Percentiles rank a stretch among this genome's conserved stretches.
These are phyloP conservation scores for Mactromeris polynyma DNA, from an alignment of 2,888 invertebrate species.

Conservation along the genomic window DNA sequence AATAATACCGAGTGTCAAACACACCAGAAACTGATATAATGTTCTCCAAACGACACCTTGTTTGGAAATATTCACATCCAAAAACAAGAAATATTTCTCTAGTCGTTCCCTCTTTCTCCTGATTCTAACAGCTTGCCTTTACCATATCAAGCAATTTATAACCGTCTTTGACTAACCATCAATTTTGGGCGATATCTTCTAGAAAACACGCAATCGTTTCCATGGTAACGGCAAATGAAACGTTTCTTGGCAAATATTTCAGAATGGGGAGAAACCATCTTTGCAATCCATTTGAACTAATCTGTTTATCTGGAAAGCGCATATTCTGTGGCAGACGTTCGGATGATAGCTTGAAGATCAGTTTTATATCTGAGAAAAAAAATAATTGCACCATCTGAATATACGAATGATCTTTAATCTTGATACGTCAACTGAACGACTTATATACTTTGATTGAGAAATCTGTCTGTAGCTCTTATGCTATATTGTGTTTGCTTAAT, in stretches of 20 bases:
- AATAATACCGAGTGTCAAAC: background rate
- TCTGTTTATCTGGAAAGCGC: constrained; percentile 45
- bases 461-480: too few relatives aligned
- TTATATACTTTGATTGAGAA: too few relatives aligned
- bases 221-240: constrained; percentile 68
- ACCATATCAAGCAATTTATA: constrained; percentile 64
- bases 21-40: background rate
- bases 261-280: constrained; percentile 50
- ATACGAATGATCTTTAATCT: background rate
- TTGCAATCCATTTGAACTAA: constrained; percentile 52
- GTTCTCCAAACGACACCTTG: background rate
- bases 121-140: constrained; percentile 42
- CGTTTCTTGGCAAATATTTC: constrained; percentile 66
- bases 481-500: too few relatives aligned
- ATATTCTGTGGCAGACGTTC: constrained; percentile 29
- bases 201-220: constrained; percentile 64
- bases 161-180: constrained; percentile 66
- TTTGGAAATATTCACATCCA: background rate
- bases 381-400: constrained; percentile 9
- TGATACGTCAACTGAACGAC: constrained; percentile 9
- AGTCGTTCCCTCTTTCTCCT: constrained; percentile 25
- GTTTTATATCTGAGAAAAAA: background rate
- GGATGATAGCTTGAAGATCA: constrained; percentile 21
- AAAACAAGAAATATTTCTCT: constrained; percentile 7
- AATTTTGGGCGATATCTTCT: constrained; percentile 65